Evolutionary conservation across 2,113 vertebrate species (phyloP).

Genomic region (Pseudorasbora parva): DNA sequence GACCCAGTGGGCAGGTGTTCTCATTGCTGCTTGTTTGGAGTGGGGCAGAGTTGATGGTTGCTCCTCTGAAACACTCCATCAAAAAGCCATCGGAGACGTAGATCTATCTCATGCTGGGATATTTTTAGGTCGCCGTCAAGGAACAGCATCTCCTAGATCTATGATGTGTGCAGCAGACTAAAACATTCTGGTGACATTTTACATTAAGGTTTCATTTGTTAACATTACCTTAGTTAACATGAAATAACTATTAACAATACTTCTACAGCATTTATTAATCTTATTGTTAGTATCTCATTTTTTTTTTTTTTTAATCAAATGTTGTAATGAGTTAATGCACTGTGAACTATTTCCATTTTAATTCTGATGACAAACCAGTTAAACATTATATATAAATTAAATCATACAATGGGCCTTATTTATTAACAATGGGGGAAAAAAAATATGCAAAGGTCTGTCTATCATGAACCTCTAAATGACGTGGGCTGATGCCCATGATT

Average conservation of each 20-base stretch:
- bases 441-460: no score
- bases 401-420: background rate
- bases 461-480: no score
- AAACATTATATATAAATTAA: background rate
- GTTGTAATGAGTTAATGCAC: no score
- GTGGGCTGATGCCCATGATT: no score
- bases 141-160: slow-evolving; percentile 11
- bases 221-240: background rate
- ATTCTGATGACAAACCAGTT: background rate
- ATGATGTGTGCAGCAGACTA: background rate
- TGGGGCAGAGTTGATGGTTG: background rate
- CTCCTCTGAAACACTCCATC: slow-evolving; percentile 20
- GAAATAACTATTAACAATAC: no score
- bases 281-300: no score
- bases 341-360: background rate
- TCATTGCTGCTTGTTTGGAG: slow-evolving; percentile 3
- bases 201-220: background rate
- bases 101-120: background rate
- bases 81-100: slow-evolving; percentile 21
- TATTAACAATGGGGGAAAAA: background rate
- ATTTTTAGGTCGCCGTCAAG: slow-evolving; percentile 34
- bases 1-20: slow-evolving; percentile 34
- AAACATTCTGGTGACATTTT: background rate
- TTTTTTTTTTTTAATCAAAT: no score
- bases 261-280: no score